phyloP scores from a whole-genome alignment of 2,113 vertebrate genomes.

The Chaetops frenatus region DNA sequence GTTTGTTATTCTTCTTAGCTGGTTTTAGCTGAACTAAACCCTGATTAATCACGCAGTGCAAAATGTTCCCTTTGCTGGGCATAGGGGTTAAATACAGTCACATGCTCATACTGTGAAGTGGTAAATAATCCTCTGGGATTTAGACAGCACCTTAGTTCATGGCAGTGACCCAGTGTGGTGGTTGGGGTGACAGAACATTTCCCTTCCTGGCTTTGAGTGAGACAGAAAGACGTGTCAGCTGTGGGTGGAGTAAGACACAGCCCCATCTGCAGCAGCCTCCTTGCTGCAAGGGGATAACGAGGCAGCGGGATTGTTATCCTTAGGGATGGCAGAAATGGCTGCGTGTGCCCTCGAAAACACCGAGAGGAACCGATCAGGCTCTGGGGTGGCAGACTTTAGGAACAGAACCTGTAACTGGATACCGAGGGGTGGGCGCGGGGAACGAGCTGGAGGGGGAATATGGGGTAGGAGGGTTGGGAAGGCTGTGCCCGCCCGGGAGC shows the following conservation, averaged over 20 bases:
- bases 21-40: not conserved
- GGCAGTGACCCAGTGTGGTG: not conserved
- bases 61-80: not conserved
- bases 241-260: not conserved
- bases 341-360: rapidly evolving
- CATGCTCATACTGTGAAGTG: not conserved
- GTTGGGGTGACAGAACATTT: not conserved
- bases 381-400: rapidly evolving
- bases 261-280: not conserved
- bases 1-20: not conserved
- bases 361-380: rapidly evolving
- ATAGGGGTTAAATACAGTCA: not conserved
- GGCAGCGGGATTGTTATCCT: not conserved
- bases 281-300: not conserved
- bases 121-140: not conserved
- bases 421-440: not conserved
- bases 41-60: not conserved
- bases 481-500: not conserved
- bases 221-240: not conserved
- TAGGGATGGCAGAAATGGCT: rapidly evolving
- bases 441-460: rapidly evolving
- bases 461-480: not conserved
- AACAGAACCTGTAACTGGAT: rapidly evolving
- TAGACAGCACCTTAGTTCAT: not conserved
- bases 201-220: not conserved